A percentile compares a stretch with the other conserved stretches of the same genome.
phyloP scores from a whole-genome alignment of 2,113 vertebrate species.

The Mus musculus region DNA sequence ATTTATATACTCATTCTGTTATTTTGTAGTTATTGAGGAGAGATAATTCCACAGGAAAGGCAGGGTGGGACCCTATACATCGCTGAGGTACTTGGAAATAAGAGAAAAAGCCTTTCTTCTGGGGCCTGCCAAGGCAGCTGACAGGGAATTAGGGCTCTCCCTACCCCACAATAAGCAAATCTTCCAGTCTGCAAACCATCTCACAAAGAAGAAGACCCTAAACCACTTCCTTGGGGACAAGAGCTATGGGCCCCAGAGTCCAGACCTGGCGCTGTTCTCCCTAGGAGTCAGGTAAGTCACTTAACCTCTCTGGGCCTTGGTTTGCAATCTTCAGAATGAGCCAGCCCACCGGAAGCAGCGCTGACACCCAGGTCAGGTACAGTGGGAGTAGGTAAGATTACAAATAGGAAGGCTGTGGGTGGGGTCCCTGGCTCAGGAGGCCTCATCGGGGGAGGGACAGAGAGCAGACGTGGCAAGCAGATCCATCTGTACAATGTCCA shows the following conservation, averaged over 20 bases:
- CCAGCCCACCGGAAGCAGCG: not conserved
- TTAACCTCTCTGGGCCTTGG: conserved; percentile 8
- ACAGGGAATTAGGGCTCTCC: not conserved
- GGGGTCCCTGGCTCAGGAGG: not conserved
- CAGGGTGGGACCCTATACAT: not conserved
- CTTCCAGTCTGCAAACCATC: not conserved
- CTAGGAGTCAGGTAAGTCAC: not conserved
- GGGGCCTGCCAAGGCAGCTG: not conserved
- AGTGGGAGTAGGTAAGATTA: not conserved
- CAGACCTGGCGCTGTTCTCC: not conserved
- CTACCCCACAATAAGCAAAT: not conserved
- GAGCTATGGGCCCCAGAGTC: not conserved
- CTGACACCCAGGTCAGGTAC: not conserved
- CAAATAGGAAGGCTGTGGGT: not conserved
- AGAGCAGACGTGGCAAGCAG: not conserved
- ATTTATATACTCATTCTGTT: not conserved
- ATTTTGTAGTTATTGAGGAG: not conserved
- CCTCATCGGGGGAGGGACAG: not conserved
- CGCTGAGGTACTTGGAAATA: not conserved
- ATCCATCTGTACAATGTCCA: conserved; percentile 41
- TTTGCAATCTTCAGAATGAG: not conserved
- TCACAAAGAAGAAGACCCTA: not conserved
- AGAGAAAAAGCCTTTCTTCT: not conserved
- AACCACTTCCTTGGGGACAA: conserved; percentile 17
- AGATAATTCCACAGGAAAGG: not conserved